Percentiles rank a stretch among this genome's conserved stretches.
phyloP scores from a whole-genome alignment of 2,113 vertebrate species.

The Carassius carassius region DNA sequence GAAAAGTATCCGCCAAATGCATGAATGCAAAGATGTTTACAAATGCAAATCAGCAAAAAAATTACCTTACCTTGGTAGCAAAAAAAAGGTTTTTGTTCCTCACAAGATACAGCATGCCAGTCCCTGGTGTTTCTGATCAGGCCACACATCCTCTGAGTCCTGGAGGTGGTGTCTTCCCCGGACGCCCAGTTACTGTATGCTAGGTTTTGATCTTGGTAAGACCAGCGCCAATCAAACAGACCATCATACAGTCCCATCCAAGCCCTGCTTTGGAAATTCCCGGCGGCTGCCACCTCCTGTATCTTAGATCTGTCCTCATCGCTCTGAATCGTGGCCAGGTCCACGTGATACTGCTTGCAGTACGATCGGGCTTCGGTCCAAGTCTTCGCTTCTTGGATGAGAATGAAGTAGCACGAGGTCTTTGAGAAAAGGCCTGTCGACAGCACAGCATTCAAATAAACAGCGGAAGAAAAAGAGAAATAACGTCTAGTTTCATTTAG shows the following conservation, averaged over 20 bases:
- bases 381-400: background rate
- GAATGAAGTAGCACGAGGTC: background rate
- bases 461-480: no score
- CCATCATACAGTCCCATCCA: background rate
- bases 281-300: background rate
- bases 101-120: background rate
- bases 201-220: background rate
- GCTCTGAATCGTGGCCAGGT: slow-evolving; percentile 2
- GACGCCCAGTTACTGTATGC: background rate
- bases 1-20: no score
- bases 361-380: background rate
- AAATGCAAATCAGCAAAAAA: background rate
- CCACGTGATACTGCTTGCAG: background rate
- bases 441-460: background rate
- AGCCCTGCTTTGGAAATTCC: no score
- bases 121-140: background rate
- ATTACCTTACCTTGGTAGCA: background rate
- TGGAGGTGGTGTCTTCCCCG: background rate
- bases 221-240: background rate
- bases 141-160: background rate
- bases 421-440: background rate
- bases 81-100: background rate
- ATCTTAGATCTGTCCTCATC: background rate
- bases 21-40: background rate
- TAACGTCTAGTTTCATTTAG: background rate